Percentiles rank a stretch among this genome's conserved stretches.
Evolutionary conservation across 2,797 vertebrate genomes (phyloP).

Genomic region (Anomalospiza imberbis): DNA sequence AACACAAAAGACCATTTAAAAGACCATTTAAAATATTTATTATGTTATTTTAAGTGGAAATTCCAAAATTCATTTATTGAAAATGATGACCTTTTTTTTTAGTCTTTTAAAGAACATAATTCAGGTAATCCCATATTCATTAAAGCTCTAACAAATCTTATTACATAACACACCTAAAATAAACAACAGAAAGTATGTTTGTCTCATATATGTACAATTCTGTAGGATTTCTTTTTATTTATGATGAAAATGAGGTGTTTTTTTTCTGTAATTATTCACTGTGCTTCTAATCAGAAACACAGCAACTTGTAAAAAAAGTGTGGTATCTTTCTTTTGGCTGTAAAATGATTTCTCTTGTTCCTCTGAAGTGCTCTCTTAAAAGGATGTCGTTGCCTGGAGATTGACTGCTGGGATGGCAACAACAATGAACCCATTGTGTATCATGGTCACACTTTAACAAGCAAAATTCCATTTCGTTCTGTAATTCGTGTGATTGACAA

Average conservation of each 20-base stretch:
- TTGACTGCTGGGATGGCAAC: slow-evolving; percentile 89
- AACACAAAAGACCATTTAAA: not conserved
- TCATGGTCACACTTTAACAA: slow-evolving; percentile 86
- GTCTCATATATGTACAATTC: not conserved
- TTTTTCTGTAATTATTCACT: not conserved
- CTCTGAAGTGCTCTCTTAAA: slow-evolving; percentile 81
- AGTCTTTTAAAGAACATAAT: not conserved
- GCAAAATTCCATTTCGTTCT: slow-evolving; percentile 84
- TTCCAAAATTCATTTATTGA: not conserved
- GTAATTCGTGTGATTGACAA: slow-evolving; percentile 81
- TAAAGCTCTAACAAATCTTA: not conserved
- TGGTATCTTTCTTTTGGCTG: not conserved
- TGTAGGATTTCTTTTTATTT: not conserved
- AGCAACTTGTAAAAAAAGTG: not conserved
- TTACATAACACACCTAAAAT: not conserved
- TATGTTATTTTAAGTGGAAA: not conserved
- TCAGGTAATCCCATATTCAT: not conserved
- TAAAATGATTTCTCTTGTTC: not conserved
- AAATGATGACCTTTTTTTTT: not conserved
- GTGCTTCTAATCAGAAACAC: not conserved
- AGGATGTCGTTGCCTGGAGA: slow-evolving; percentile 90
- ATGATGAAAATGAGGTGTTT: not conserved
- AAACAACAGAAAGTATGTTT: not conserved
- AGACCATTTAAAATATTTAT: not conserved
- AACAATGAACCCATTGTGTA: slow-evolving; percentile 84